Evolutionary conservation across 1,140 invertebrate species (phyloP).

Genomic region (Hyphantria cunea): DNA sequence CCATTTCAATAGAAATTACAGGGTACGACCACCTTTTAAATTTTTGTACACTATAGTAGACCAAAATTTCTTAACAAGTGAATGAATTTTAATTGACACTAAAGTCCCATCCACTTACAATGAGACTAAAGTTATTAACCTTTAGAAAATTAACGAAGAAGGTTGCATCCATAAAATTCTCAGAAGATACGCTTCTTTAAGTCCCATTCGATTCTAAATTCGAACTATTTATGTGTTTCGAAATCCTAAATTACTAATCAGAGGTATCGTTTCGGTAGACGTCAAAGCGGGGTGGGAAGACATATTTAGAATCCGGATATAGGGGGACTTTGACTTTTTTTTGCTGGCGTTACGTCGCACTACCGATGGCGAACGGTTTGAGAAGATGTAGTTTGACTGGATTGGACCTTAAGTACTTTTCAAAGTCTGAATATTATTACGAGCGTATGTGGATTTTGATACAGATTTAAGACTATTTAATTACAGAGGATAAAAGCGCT

Average conservation of each 20-base stretch:
- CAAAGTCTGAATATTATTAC: too few relatives aligned
- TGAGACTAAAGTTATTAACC: background rate
- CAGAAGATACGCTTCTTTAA: conserved; percentile 15
- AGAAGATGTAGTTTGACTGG: conserved; percentile 22
- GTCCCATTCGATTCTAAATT: conserved; percentile 17
- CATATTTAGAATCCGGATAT: conserved; percentile 72
- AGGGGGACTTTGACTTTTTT: conserved; percentile 56
- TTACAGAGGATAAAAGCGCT: too few relatives aligned
- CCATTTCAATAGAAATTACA: too few relatives aligned
- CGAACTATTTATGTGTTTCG: conserved; percentile 25
- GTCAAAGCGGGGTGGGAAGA: conserved; percentile 44
- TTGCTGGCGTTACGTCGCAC: conserved; percentile 45
- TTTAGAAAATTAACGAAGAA: conserved; percentile 4
- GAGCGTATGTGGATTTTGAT: too few relatives aligned
- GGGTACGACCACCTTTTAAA: too few relatives aligned
- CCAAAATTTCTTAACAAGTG: background rate
- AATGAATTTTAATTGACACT: too few relatives aligned
- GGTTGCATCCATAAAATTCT: conserved; percentile 11
- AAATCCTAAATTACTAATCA: conserved; percentile 37
- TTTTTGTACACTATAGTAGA: background rate
- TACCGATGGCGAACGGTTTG: conserved; percentile 31
- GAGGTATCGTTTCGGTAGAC: conserved; percentile 39
- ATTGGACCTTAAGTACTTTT: background rate
- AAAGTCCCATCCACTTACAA: too few relatives aligned
- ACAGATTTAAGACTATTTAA: too few relatives aligned